phyloP scores from a whole-genome alignment of 2,888 invertebrate genomes.

The Sminthurides aquaticus region DNA sequence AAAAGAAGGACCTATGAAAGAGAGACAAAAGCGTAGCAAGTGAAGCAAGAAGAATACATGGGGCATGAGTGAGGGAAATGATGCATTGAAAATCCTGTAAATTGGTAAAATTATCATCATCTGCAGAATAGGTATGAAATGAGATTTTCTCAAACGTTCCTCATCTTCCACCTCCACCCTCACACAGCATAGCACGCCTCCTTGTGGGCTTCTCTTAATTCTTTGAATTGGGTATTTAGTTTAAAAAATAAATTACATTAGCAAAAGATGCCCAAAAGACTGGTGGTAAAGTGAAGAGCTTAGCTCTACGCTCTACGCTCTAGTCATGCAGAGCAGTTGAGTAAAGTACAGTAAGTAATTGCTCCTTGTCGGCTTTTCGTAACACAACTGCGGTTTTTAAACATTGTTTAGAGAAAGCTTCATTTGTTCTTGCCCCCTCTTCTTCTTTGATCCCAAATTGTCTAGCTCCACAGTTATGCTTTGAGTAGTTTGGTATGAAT shows the following conservation, averaged over 20 bases:
- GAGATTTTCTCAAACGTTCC: not conserved
- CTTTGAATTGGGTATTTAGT: not conserved
- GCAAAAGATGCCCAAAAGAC: not conserved
- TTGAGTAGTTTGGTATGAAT: constrained; percentile 22
- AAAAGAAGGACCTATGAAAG: too few species aligned
- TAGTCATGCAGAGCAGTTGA: too few species aligned
- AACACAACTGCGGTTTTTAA: too few species aligned
- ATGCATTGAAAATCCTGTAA: not conserved
- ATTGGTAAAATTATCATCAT: not conserved
- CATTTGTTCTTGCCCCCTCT: not conserved
- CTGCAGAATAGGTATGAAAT: not conserved
- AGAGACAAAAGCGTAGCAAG: too few species aligned
- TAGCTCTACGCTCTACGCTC: too few species aligned
- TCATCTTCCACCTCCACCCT: too few species aligned
- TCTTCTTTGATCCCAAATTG: not conserved
- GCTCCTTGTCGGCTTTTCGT: too few species aligned
- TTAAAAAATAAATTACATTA: not conserved
- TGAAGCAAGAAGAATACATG: too few species aligned
- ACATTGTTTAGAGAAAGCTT: not conserved
- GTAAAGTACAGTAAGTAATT: too few species aligned
- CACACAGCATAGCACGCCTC: too few species aligned
- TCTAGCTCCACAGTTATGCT: not conserved
- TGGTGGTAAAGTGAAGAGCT: not conserved
- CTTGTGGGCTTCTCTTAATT: not conserved
- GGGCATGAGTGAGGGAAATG: too few species aligned